Percentiles rank a stretch among this genome's conserved stretches.
Conservation (phyloP, 2,888 invertebrate species). For the Eupithecia subumbrata region DNA sequence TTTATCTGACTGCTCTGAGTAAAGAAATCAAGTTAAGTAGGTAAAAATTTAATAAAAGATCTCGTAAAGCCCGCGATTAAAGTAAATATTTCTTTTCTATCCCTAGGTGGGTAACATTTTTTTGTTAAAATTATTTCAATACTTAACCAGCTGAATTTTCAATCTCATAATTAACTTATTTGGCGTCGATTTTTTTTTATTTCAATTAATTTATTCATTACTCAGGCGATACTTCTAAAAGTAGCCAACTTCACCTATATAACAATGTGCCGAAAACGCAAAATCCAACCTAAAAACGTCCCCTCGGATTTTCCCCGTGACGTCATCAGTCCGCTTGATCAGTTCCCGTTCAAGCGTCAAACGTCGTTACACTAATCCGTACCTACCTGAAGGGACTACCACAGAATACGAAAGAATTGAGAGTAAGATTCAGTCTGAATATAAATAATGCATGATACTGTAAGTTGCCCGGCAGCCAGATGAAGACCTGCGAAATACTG, state of each 20-base stretch:
- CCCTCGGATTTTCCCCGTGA: conserved; percentile 23
- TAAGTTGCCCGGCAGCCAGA: background rate
- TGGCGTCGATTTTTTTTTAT: background rate
- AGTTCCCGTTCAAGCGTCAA: conserved; percentile 41
- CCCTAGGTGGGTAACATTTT: background rate
- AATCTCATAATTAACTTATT: too few relatives aligned
- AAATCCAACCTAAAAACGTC: conserved; percentile 16
- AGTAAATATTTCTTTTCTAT: background rate
- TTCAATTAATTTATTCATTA: background rate
- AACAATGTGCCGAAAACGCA: conserved; percentile 2
- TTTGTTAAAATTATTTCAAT: background rate
- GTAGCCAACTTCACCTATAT: background rate
- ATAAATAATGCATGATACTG: background rate
- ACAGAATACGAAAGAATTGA: background rate
- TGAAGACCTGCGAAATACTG: background rate
- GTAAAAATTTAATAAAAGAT: background rate
- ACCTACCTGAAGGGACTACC: conserved; percentile 35
- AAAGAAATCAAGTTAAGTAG: background rate
- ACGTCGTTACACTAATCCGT: conserved; percentile 43
- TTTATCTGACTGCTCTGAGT: background rate
- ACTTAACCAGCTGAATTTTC: too few relatives aligned
- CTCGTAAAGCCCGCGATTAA: background rate
- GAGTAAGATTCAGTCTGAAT: background rate
- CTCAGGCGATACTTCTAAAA: background rate
- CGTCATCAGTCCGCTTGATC: conserved; percentile 39